phyloP scores from a whole-genome alignment of 2,797 vertebrate genomes.

The Psittacula derbiana region DNA sequence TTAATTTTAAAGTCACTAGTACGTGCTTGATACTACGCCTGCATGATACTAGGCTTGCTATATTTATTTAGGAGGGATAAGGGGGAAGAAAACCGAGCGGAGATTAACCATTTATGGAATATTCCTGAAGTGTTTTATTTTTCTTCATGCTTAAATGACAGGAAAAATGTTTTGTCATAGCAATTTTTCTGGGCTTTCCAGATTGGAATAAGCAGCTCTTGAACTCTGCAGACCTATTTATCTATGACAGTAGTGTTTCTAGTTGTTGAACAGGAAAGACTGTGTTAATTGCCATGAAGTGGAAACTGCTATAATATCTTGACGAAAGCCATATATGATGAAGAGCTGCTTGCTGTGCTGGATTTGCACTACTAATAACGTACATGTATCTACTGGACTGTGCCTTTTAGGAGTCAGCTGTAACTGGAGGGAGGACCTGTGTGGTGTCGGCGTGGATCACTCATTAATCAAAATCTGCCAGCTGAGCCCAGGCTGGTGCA shows the following conservation, averaged over 20 bases:
- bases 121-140: neutral
- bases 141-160: neutral
- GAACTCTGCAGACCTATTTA: neutral
- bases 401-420: neutral
- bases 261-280: neutral
- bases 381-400: neutral
- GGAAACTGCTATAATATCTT: slow-evolving; percentile 30
- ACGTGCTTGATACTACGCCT: neutral
- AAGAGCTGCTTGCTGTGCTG: neutral
- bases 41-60: neutral
- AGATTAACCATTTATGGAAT: neutral
- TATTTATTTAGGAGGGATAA: neutral
- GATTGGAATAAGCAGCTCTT: neutral
- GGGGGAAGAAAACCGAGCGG: neutral
- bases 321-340: rapidly evolving
- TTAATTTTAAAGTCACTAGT: neutral
- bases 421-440: neutral
- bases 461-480: neutral
- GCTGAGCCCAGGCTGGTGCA: rapidly evolving
- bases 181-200: neutral
- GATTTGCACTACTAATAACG: neutral
- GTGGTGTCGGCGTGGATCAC: neutral
- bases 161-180: neutral
- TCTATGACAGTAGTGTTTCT: neutral
- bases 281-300: slow-evolving; percentile 7